A percentile compares a stretch with the other conserved stretches of the same genome.
These are phyloP conservation scores for Tapirus terrestris DNA, from an alignment of 2,113 vertebrate species.

Conservation along the genomic window DNA sequence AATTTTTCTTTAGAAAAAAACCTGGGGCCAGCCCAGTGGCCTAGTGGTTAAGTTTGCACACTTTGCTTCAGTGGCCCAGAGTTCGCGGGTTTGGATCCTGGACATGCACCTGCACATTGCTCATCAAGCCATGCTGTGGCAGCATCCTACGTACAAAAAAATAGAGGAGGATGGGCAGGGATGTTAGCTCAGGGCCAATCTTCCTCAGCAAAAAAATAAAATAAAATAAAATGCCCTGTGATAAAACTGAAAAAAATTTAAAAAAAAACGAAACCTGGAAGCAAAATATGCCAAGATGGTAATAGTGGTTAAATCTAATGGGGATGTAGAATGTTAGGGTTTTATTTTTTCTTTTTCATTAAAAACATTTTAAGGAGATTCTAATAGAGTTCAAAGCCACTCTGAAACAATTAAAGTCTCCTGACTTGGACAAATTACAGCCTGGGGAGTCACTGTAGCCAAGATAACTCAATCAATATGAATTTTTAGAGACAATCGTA, in stretches of 20 bases:
- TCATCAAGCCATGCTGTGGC: no score
- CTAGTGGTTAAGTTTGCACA: no score
- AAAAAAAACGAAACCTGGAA: background rate
- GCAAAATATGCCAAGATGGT: background rate
- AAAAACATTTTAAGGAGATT: background rate
- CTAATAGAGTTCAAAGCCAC: background rate
- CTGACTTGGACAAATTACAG: background rate
- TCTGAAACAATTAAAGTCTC: background rate
- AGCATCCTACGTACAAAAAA: no score
- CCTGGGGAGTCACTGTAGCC: background rate
- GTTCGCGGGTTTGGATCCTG: no score
- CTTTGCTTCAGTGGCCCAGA: no score
- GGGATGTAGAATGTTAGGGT: background rate
- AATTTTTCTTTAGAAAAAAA: background rate
- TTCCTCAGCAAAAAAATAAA: no score
- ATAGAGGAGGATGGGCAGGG: no score
- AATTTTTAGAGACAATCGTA: background rate
- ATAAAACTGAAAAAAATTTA: no score
- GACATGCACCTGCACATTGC: no score
- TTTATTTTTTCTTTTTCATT: background rate
- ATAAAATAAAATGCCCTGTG: no score
- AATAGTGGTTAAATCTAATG: background rate
- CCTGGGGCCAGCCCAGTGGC: no score
- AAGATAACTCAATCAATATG: background rate
- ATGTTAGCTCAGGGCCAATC: no score